Percentiles rank a stretch among this genome's conserved stretches.
Evolutionary conservation across 2,888 invertebrate genomes (phyloP).

Genomic region (Chromoteleia sp.): DNA sequence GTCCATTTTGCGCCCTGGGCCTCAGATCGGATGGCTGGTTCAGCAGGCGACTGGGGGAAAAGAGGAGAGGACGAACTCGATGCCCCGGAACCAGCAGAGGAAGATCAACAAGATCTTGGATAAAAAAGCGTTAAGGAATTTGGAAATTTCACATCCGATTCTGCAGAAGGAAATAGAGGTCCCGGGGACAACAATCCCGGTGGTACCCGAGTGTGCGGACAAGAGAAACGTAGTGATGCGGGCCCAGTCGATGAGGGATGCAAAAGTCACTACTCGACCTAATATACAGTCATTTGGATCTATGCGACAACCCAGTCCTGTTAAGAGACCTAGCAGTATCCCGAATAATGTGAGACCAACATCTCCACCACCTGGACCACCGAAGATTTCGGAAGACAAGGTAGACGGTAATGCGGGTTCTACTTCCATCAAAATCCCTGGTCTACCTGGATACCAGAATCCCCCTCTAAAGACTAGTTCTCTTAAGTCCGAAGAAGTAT

Average conservation of each 20-base stretch:
- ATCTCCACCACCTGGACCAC: constrained; percentile 91
- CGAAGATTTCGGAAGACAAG: constrained; percentile 82
- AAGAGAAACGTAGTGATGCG: constrained; percentile 89
- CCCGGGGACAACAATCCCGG: constrained; percentile 87
- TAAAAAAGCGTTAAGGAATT: constrained; percentile 89
- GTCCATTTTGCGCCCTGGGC: constrained; percentile 86
- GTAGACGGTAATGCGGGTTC: constrained; percentile 23
- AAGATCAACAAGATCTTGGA: constrained; percentile 89
- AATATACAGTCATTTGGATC: constrained; percentile 92
- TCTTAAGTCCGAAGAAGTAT: constrained; percentile 86
- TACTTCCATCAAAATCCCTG: constrained; percentile 82
- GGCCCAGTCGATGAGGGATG: constrained; percentile 92
- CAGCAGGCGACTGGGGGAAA: constrained; percentile 85
- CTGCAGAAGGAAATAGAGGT: constrained; percentile 89
- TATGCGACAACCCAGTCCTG: constrained; percentile 89
- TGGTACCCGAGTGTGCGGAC: constrained; percentile 86
- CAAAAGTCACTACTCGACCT: constrained; percentile 86
- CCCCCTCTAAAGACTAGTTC: constrained; percentile 80
- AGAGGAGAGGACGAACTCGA: constrained; percentile 85
- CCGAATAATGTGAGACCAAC: constrained; percentile 89
- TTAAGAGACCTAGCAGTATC: constrained; percentile 91
- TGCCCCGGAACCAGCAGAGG: constrained; percentile 87
- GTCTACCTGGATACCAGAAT: constrained; percentile 87
- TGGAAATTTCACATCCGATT: constrained; percentile 94
- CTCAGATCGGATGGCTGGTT: constrained; percentile 81